phyloP scores from a whole-genome alignment of 30 jellyfish, hydroid and myxozoan species.

The Aurelia aurita region DNA sequence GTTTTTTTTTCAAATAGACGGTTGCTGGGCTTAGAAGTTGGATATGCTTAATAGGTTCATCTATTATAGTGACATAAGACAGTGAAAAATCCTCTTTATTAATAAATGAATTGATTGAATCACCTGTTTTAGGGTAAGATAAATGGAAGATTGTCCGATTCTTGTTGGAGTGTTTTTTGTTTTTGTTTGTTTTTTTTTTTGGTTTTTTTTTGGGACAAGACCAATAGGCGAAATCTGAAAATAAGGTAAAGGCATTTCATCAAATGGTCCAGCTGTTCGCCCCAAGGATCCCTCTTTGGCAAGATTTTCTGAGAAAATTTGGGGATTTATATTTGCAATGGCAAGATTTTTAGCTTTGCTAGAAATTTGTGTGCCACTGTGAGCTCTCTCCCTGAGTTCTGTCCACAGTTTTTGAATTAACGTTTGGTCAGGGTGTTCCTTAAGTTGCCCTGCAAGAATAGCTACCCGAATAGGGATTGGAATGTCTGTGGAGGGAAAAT shows the following conservation, averaged over 20 bases:
- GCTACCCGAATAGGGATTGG: not conserved
- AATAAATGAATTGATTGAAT: constrained; percentile 1
- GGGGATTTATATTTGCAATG: no score
- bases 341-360: no score
- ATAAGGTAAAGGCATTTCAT: not conserved
- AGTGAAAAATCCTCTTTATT: not conserved
- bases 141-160: not conserved
- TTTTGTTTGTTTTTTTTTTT: no score
- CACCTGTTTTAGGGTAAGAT: not conserved
- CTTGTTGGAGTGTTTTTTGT: not conserved
- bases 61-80: constrained; percentile 1
- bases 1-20: no score
- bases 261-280: constrained; percentile 14
- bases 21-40: no score
- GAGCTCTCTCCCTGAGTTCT: constrained; percentile 3
- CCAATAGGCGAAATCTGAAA: constrained; percentile 1
- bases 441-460: not conserved
- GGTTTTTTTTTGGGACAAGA: no score
- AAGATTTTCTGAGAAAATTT: no score
- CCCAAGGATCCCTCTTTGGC: not conserved
- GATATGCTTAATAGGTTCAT: constrained; percentile 1
- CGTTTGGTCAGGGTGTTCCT: not conserved
- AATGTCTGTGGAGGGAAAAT: not conserved
- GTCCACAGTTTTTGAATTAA: not conserved
- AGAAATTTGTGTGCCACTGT: no score